phyloP scores from a whole-genome alignment of 2,797 vertebrate genomes.

The Mastacembelus armatus region DNA sequence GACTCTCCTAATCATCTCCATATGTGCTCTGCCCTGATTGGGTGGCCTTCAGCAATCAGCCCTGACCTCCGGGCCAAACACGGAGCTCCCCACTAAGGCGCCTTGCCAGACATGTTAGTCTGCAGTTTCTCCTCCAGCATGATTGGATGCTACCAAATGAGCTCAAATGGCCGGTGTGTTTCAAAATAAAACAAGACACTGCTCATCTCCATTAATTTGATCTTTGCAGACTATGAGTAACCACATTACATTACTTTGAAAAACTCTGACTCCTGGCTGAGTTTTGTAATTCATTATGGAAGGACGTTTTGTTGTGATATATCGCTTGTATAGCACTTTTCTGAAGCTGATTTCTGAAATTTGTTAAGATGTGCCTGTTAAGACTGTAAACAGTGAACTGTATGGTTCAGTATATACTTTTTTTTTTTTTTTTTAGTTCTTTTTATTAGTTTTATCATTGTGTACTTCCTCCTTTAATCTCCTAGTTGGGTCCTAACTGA shows the following conservation, averaged over 20 bases:
- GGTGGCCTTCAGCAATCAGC: conserved; percentile 58
- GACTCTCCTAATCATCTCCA: conserved; percentile 72
- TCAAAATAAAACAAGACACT: conserved; percentile 10
- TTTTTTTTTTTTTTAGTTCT: no score
- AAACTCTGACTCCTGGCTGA: no score
- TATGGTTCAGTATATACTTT: neutral
- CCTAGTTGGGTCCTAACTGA: conserved; percentile 18
- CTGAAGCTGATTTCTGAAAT: neutral
- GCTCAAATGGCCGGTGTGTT: neutral
- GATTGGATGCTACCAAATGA: conserved; percentile 23
- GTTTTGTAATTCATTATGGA: neutral
- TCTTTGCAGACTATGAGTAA: neutral
- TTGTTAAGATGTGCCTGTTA: no score
- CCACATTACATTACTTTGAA: no score
- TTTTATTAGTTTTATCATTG: no score
- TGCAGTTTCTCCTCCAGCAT: conserved; percentile 40
- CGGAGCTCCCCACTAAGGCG: conserved; percentile 18
- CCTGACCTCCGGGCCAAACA: conserved; percentile 65
- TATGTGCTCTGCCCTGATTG: conserved; percentile 57
- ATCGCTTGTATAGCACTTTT: neutral
- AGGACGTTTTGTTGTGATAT: neutral
- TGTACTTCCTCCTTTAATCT: neutral
- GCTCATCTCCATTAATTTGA: neutral
- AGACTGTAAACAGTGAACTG: conserved; percentile 2
- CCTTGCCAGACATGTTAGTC: conserved; percentile 21